Base-by-base conservation (phyloP, 2,888 invertebrate species). In the Drosophila lacicola region DNA sequence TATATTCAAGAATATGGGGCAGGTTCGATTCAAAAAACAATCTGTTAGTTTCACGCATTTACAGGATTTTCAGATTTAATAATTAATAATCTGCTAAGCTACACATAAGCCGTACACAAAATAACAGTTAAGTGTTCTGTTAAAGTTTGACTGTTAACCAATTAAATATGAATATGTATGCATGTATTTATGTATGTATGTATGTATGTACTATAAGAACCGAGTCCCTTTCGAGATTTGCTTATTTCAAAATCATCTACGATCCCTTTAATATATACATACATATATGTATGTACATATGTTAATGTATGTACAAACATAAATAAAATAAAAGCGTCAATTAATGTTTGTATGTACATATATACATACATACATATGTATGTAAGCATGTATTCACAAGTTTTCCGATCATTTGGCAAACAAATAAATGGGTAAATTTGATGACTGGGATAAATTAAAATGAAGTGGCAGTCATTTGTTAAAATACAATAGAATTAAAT, bases 401-500 rank as follows among this genome's bases (percentile, higher is more conserved):
- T 53, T 67, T 44, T 45, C 44, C 44, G 41, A 71, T 60, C 55
- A 44, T 11, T 54, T 45, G 39, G 13, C 44, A 41, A 45, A 34
- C 45, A 50, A 71, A 33, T 33, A 51, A 49, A 41, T 77, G 67
- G 71, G 58, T 58, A 66, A 68, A 74, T 74, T 79, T 70, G 68
- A 71, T 79, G 80, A 79, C 75, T 71, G 61, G 51, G 46, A 46
- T 57, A 69, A 69, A 76, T 76, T 66, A 57, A 77, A 66, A 78
- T 72, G 62, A 78, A 76, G 71, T 78, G 76, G 49, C 54, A 66
- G 71, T 66, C 66, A 56, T 67, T 80, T 67, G 61, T 64, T 80
- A 64, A 58, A 76, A 65, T 39, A 78, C 77, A 78, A 78, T 78
- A 64, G 69, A 78, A 76, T 67, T 65, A 70, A 71, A 58, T 77